Percentiles rank a stretch among this genome's conserved stretches.
phyloP scores from a whole-genome alignment of 2,888 invertebrate species.

The Polydesmus complanatus region DNA sequence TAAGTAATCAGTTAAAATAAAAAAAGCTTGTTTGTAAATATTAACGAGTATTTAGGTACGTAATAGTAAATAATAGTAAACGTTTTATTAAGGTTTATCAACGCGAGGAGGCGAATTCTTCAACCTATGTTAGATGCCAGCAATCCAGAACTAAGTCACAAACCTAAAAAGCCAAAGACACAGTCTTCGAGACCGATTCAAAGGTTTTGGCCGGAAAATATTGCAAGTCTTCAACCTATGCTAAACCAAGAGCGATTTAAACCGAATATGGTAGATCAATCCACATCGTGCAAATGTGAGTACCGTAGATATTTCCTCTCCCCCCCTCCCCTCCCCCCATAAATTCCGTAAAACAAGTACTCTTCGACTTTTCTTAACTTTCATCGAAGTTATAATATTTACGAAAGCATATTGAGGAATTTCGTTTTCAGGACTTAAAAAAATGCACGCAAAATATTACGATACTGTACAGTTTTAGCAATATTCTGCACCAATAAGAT shows the following conservation, averaged over 20 bases:
- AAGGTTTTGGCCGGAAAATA: slow-evolving; percentile 59
- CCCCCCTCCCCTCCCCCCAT: too few species aligned
- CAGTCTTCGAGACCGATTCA: slow-evolving; percentile 43
- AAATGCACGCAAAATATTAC: too few species aligned
- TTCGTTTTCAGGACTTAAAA: too few species aligned
- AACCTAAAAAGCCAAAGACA: slow-evolving; percentile 36
- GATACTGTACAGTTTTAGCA: too few species aligned
- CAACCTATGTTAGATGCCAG: slow-evolving; percentile 76
- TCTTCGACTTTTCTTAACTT: too few species aligned
- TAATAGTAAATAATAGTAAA: not conserved
- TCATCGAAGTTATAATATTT: too few species aligned
- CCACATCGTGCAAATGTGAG: not conserved
- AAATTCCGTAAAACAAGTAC: too few species aligned
- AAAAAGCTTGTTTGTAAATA: too few species aligned
- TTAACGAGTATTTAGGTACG: not conserved
- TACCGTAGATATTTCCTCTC: too few species aligned
- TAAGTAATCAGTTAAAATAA: too few species aligned
- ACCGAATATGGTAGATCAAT: not conserved
- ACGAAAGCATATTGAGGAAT: too few species aligned
- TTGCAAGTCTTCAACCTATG: slow-evolving; percentile 33
- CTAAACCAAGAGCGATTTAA: slow-evolving; percentile 5
- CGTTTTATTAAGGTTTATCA: slow-evolving; percentile 52
- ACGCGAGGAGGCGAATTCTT: slow-evolving; percentile 74
- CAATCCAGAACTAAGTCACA: slow-evolving; percentile 36
- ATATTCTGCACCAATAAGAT: too few species aligned